phyloP scores from a whole-genome alignment of 2,113 vertebrate species.

The Haplochromis vanheusdeni region DNA sequence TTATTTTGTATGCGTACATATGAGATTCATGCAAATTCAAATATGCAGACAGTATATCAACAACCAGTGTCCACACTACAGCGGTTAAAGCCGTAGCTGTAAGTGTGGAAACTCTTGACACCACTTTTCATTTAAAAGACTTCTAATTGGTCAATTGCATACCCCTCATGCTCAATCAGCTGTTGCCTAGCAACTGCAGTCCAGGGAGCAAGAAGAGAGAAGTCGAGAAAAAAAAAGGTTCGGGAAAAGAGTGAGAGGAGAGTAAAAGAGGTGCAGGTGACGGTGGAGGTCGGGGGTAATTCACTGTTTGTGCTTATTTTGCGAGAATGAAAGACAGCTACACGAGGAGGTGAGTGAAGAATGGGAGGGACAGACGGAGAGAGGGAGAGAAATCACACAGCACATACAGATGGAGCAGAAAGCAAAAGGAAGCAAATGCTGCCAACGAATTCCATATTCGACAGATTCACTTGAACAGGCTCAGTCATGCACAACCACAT shows the following conservation, averaged over 20 bases:
- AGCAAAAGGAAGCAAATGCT: constrained; percentile 22
- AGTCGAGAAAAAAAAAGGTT: neutral
- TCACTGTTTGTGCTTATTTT: constrained; percentile 9
- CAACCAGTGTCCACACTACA: neutral
- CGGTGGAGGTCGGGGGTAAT: constrained; percentile 20
- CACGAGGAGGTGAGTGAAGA: neutral
- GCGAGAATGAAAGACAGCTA: neutral
- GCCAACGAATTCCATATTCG: constrained; percentile 38
- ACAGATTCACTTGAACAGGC: constrained; percentile 42
- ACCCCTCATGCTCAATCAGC: constrained; percentile 65
- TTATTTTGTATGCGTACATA: neutral
- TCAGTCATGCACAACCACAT: constrained; percentile 48
- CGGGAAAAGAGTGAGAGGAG: constrained; percentile 20
- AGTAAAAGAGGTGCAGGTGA: constrained; percentile 11
- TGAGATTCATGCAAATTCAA: neutral
- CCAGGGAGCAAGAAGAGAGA: constrained; percentile 5
- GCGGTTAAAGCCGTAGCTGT: neutral
- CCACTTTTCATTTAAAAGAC: constrained; percentile 61
- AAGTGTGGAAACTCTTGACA: constrained; percentile 52
- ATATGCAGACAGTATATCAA: neutral
- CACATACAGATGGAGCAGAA: neutral
- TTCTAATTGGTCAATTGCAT: constrained; percentile 72
- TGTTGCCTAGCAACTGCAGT: constrained; percentile 71
- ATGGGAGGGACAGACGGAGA: neutral
- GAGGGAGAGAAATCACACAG: neutral